Evolutionary conservation across 1,140 invertebrate species (phyloP).

Genomic region (Andrena cerasifolii): DNA sequence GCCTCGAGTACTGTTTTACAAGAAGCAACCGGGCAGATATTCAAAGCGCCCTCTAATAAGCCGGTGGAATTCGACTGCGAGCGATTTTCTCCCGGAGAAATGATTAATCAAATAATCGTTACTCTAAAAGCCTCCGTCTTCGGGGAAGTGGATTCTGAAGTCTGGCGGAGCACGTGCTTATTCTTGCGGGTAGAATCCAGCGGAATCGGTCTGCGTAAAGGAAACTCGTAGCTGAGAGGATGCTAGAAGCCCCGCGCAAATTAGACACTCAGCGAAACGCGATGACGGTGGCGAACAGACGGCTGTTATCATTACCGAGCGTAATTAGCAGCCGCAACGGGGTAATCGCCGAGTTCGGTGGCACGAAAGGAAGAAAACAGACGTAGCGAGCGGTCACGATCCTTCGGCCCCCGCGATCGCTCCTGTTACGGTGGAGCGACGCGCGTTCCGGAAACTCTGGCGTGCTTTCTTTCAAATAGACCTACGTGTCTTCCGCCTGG

Average conservation of each 20-base stretch:
- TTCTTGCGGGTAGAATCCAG: too few relatives aligned
- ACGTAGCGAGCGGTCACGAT: not conserved
- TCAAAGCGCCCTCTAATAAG: too few relatives aligned
- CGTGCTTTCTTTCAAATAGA: constrained; percentile 46
- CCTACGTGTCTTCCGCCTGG: constrained; percentile 33
- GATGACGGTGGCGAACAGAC: not conserved
- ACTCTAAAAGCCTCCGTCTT: too few relatives aligned
- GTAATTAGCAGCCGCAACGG: not conserved
- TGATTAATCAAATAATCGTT: too few relatives aligned
- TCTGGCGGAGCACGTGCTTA: too few relatives aligned
- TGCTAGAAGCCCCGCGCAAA: too few relatives aligned
- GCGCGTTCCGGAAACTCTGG: constrained; percentile 19
- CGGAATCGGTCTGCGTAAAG: too few relatives aligned
- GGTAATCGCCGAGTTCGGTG: not conserved
- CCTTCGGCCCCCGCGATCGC: not conserved
- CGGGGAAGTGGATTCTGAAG: too few relatives aligned
- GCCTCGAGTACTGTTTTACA: not conserved
- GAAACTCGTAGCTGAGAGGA: too few relatives aligned
- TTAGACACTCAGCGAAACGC: not conserved
- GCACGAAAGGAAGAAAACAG: not conserved
- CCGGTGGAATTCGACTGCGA: too few relatives aligned
- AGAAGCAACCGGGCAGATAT: too few relatives aligned
- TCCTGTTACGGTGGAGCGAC: not conserved
- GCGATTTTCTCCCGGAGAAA: too few relatives aligned
- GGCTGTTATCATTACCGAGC: not conserved